These are phyloP conservation scores for Nomia melanderi DNA, from an alignment of 1,140 invertebrate species.

Conservation along the genomic window DNA sequence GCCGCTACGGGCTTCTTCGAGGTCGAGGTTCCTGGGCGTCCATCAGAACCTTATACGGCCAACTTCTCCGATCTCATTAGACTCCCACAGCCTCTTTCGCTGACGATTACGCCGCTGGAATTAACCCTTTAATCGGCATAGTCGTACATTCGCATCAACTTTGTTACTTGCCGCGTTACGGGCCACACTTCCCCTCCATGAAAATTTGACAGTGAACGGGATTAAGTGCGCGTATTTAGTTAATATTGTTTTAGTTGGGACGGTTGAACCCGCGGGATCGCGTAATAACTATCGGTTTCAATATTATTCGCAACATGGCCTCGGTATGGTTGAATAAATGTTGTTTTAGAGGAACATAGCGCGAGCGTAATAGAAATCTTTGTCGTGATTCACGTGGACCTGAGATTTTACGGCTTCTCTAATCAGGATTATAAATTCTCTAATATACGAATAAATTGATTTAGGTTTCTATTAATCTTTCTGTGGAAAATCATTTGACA, in stretches of 20 bases:
- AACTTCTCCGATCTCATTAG: conserved; percentile 53
- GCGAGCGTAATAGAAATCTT: too few species aligned
- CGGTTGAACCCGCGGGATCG: not conserved
- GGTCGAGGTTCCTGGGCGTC: conserved; percentile 42
- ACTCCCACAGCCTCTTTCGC: conserved; percentile 9
- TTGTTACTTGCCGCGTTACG: not conserved
- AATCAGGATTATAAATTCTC: too few species aligned
- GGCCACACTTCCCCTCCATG: not conserved
- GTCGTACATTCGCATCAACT: conserved; percentile 17
- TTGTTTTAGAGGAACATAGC: too few species aligned
- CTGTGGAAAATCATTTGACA: too few species aligned
- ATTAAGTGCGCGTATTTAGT: conserved; percentile 10
- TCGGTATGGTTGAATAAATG: too few species aligned
- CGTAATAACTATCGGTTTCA: conserved; percentile 3
- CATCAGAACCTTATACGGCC: conserved; percentile 47
- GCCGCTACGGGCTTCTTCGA: conserved; percentile 16
- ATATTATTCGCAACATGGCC: not conserved
- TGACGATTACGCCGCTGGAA: conserved; percentile 23
- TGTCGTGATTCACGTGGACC: too few species aligned
- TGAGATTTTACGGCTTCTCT: too few species aligned
- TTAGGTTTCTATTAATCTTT: too few species aligned
- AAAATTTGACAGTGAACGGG: conserved; percentile 20
- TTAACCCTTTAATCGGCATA: conserved; percentile 37
- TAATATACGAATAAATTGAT: too few species aligned
- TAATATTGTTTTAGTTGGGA: not conserved